Evolutionary conservation across 2,888 invertebrate species (phyloP).

Genomic region (Epiblema foenella): DNA sequence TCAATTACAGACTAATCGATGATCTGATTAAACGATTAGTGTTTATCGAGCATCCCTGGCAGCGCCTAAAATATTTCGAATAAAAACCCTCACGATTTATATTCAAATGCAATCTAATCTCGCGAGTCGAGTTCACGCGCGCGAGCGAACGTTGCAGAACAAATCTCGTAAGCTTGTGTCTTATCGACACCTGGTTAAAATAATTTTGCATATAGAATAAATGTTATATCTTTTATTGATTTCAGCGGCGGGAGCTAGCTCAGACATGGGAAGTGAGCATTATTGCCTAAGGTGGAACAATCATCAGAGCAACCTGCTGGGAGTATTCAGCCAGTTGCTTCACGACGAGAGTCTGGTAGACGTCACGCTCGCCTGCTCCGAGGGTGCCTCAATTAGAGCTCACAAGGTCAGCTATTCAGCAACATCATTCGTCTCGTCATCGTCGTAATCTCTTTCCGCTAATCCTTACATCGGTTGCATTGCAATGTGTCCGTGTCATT

Average conservation of each 20-base stretch:
- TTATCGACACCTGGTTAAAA: neutral
- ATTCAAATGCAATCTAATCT: neutral
- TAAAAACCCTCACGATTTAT: neutral
- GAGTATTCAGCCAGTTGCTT: slow-evolving; percentile 97
- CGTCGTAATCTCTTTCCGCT: too few relatives aligned
- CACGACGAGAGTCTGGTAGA: slow-evolving; percentile 98
- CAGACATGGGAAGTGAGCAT: slow-evolving; percentile 99
- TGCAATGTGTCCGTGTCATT: too few relatives aligned
- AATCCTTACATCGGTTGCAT: too few relatives aligned
- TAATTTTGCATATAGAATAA: neutral
- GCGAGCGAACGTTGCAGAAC: neutral
- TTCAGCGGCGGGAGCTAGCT: slow-evolving; percentile 92
- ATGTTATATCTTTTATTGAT: slow-evolving; percentile 42
- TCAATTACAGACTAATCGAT: neutral
- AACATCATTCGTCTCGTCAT: too few relatives aligned
- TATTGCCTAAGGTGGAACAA: slow-evolving; percentile 99
- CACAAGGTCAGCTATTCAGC: slow-evolving; percentile 87
- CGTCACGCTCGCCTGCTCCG: slow-evolving; percentile 98
- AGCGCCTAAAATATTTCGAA: neutral
- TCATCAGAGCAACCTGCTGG: slow-evolving; percentile 99
- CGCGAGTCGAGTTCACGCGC: neutral
- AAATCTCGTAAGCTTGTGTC: neutral
- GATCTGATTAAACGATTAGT: neutral
- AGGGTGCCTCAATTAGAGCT: slow-evolving; percentile 97
- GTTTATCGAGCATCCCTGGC: neutral